phyloP scores from a whole-genome alignment of 2,113 vertebrate genomes.

The Serilophus lunatus region DNA sequence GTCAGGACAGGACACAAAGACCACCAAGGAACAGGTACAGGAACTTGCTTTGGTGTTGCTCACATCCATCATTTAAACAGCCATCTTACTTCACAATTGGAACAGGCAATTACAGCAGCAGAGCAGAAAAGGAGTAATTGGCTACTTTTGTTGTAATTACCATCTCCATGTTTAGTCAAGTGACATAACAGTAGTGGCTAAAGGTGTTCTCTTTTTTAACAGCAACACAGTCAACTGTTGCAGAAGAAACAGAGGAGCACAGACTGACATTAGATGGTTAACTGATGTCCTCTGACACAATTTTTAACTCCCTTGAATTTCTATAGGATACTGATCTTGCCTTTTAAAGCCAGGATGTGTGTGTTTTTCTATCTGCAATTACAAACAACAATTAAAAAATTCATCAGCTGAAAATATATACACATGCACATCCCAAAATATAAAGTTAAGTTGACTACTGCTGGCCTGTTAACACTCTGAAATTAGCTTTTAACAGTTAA shows the following conservation, averaged over 20 bases:
- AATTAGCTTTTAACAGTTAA: not conserved
- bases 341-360: not conserved
- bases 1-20: not conserved
- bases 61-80: not conserved
- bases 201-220: not conserved
- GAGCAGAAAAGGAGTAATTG: not conserved
- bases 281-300: not conserved
- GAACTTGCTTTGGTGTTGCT: not conserved
- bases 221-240: not conserved
- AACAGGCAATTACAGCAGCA: not conserved
- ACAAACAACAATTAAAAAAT: not conserved
- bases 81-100: not conserved
- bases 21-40: not conserved
- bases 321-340: not conserved
- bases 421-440: not conserved
- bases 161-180: not conserved
- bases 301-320: not conserved
- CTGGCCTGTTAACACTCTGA: not conserved
- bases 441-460: not conserved
- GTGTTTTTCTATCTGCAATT: not conserved
- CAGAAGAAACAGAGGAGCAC: not conserved
- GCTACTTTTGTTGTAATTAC: not conserved
- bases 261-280: not conserved
- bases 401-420: not conserved
- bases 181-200: not conserved